Evolutionary conservation across 2,888 invertebrate genomes (phyloP).

Genomic region (Patella depressa): DNA sequence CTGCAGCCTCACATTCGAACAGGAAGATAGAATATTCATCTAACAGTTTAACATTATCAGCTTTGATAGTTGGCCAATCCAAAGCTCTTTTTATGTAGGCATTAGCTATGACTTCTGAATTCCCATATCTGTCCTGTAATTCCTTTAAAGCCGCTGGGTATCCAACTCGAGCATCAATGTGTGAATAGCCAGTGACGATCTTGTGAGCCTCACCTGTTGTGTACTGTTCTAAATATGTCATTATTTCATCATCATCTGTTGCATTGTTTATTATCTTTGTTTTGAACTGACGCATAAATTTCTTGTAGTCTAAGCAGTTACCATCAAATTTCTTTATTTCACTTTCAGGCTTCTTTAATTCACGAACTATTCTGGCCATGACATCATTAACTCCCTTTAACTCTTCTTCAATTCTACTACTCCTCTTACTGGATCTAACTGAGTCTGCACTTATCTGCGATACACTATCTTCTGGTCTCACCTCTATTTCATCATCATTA

Average conservation of each 20-base stretch:
- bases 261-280: slow-evolving; percentile 17
- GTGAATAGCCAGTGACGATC: slow-evolving; percentile 24
- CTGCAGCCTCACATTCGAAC: neutral
- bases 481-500: too few relatives aligned
- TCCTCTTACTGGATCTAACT: too few relatives aligned
- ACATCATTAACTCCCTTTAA: neutral
- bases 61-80: neutral
- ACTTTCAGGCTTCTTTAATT: neutral
- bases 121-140: neutral
- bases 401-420: too few relatives aligned
- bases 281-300: slow-evolving; percentile 20
- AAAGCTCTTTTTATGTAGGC: neutral
- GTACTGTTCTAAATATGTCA: slow-evolving; percentile 31
- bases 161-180: slow-evolving; percentile 19
- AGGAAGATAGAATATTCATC: neutral
- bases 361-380: neutral
- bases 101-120: neutral
- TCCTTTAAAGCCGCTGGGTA: slow-evolving; percentile 19
- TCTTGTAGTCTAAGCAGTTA: neutral
- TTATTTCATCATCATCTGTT: slow-evolving; percentile 19
- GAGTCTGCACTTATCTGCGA: too few relatives aligned
- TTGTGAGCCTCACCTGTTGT: slow-evolving; percentile 25
- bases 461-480: too few relatives aligned
- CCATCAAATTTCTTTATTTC: neutral
- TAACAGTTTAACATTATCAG: slow-evolving; percentile 1